Percentiles rank a stretch among this genome's conserved stretches.
Conservation (phyloP, 1,140 invertebrate species). For the Eulimnadia texana region DNA sequence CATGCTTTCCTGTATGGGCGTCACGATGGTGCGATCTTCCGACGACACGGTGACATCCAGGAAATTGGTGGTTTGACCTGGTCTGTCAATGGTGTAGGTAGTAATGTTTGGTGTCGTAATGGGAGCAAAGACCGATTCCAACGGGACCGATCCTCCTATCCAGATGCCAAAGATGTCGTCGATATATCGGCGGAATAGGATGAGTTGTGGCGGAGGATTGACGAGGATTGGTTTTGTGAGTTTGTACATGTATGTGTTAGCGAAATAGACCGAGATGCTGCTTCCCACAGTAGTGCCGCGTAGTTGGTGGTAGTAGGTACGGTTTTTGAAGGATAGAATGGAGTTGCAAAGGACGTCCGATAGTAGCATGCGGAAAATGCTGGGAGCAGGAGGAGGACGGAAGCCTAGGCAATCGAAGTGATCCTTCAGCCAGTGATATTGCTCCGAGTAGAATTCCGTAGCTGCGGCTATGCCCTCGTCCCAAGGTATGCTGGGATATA, state of each 20-base stretch:
- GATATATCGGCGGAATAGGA: neutral
- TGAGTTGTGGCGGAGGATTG: neutral
- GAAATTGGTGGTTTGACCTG: neutral
- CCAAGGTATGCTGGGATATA: neutral
- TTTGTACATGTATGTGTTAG: neutral
- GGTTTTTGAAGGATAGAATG: neutral
- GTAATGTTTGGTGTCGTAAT: neutral
- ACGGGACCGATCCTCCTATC: neutral
- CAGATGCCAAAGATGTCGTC: neutral
- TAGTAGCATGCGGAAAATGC: neutral
- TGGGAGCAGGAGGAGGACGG: neutral
- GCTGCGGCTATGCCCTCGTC: neutral
- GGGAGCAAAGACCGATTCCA: neutral
- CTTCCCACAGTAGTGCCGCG: neutral
- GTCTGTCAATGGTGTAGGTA: neutral
- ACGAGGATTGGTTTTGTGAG: neutral
- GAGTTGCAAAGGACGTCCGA: neutral
- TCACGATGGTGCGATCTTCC: neutral
- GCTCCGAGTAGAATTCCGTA: neutral
- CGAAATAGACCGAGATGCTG: slow-evolving; percentile 1
- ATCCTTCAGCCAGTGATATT: neutral
- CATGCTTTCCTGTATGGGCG: neutral
- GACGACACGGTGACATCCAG: neutral
- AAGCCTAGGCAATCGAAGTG: neutral
- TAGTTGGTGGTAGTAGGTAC: neutral